Percentiles rank a stretch among this genome's conserved stretches.
Conservation (phyloP, 2,113 vertebrate species). For the Apodemus speciosus region DNA sequence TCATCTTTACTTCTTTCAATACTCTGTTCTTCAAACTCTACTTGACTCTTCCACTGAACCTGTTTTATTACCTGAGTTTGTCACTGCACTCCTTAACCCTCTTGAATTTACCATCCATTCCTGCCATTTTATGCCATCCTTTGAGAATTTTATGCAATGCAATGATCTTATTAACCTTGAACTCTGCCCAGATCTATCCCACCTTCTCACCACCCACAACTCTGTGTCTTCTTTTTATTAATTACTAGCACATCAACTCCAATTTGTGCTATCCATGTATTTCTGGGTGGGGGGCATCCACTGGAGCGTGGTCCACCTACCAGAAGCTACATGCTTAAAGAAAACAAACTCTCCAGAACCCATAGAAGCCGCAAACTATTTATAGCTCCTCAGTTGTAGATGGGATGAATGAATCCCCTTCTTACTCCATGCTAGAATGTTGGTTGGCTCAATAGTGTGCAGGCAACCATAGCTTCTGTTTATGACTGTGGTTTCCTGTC, state of each 20-base stretch:
- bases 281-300: neutral
- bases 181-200: neutral
- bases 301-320: neutral
- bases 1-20: constrained; percentile 15
- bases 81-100: neutral
- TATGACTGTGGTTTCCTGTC: neutral
- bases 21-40: constrained; percentile 25
- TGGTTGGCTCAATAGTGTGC: neutral
- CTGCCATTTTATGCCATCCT: neutral
- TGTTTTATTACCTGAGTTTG: constrained; percentile 38
- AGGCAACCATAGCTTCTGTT: neutral
- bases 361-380: neutral
- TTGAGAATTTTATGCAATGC: neutral
- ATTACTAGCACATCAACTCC: neutral
- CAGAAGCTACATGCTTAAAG: neutral
- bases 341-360: neutral
- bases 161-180: neutral
- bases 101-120: constrained; percentile 23
- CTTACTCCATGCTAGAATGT: neutral
- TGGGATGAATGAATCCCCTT: neutral
- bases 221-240: neutral
- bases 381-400: neutral
- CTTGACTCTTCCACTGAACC: neutral
- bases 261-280: neutral
- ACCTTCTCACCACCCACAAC: neutral